Base-by-base conservation (phyloP, 2,113 vertebrate species). In the Ochotona curzoniae region DNA sequence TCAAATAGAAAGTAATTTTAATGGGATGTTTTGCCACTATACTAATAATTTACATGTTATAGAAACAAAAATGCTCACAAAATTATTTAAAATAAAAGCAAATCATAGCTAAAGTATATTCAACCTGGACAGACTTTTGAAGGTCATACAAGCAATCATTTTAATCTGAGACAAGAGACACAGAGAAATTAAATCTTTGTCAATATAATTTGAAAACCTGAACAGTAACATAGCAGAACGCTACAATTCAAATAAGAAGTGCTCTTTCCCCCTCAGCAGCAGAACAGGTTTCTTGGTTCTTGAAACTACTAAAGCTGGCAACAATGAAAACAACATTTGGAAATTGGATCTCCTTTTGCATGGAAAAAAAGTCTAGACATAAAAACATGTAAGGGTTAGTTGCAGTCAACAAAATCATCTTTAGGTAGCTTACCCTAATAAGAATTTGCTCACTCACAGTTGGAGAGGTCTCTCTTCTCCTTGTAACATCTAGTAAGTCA, bases 381-480 rank as follows among this genome's bases (percentile, higher is more conserved):
- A 63, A 80, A 80, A 35, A 91, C 32, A 73, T n/a, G 1, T 80
- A 79, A 89, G 26, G 1, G 20, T 89, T 67, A 84, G 38, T 75
- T 81, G 8, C 38, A 75, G 20, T 63, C 74, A 44, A 38, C 2
- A 26, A 38, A 8, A 61, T 81, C 20, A 76, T 6, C 15, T 63
- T 23, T 20, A 28, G 17, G 32, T 73, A 51, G 89, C 98, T 98
- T 96, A 99, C 98, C 97, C 98, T 96, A 85, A 98, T 98, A 63
- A 99, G 98, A 95, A 99, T 98, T 97, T 99, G 98, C 92, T 99
- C 98, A 44, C 98, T 98, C 89, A 98, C 97, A 0, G 97, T 98
- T 26, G 98, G 98, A 78, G 98, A 94, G 21, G 96, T 98, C 94
- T 98, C 98, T 96, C 98, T 98, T 97, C 98, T 98, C 97, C 97